Evolutionary conservation across 1,140 invertebrate genomes (phyloP).

Genomic region (Papilio helenus): DNA sequence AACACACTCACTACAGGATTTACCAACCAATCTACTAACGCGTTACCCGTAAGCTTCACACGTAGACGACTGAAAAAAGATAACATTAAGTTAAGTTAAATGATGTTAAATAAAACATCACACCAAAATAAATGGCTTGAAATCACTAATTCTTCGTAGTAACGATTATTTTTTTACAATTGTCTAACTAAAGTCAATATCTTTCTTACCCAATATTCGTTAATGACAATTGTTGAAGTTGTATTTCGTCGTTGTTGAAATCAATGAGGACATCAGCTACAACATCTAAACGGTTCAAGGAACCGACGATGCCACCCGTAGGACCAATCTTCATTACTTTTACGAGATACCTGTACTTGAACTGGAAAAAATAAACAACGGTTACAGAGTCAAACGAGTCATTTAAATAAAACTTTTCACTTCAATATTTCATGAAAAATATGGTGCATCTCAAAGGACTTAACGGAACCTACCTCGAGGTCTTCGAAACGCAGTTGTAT

Average conservation of each 20-base stretch:
- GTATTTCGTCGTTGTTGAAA: constrained; percentile 80
- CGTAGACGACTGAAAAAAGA: constrained; percentile 67
- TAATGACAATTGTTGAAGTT: constrained; percentile 76
- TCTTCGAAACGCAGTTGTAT: constrained; percentile 62
- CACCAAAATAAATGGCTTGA: neutral
- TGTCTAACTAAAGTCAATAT: neutral
- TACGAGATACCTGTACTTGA: constrained; percentile 76
- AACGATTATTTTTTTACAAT: too few relatives aligned
- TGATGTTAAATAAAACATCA: neutral
- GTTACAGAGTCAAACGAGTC: too few relatives aligned
- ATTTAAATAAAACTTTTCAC: too few relatives aligned
- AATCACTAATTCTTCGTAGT: neutral
- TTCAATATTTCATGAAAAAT: neutral
- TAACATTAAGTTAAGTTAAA: constrained; percentile 26
- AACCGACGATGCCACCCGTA: constrained; percentile 73
- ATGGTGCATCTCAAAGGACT: neutral
- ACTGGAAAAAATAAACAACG: constrained; percentile 59
- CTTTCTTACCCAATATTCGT: constrained; percentile 70
- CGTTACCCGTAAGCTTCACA: constrained; percentile 76
- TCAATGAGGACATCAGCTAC: constrained; percentile 75
- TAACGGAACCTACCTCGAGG: constrained; percentile 43
- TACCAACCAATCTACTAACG: constrained; percentile 75
- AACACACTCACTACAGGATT: constrained; percentile 74
- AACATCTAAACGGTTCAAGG: constrained; percentile 65
- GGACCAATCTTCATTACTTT: constrained; percentile 80